Evolutionary conservation across 2,888 invertebrate species (phyloP), one percentile per base, ranked within the genome.

Genomic region (Eupithecia abbreviata): DNA sequence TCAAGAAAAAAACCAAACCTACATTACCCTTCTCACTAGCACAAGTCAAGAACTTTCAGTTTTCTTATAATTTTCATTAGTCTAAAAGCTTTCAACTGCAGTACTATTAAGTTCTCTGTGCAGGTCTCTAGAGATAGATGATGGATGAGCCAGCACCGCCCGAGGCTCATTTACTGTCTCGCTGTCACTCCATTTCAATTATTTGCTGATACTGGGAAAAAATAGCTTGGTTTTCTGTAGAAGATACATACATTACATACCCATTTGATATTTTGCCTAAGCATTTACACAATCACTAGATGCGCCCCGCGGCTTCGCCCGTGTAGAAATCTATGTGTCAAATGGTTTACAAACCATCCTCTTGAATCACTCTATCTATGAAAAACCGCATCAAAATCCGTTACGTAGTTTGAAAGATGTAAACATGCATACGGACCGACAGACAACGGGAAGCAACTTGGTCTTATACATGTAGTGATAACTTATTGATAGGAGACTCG

Each of bases 21-120:
- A n/a, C 55, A n/a, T 55, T 2, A 55, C 9, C 55, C 3, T 18
- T 18, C 7, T 9, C 55, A 58, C 55, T n/a, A 58, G n/a, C 6
- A 51, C 51, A 51, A 51, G 51, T 2, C 9, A 58, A 58, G 10
- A 69, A 47, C 47, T 49, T 69, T 30, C n/a, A 62, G 42, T 55
- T 10, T 42, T 51, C 68, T 43, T 62, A 62, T 66, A 68, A 67
- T 79, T 68, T 67, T 70, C 76, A 72, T 77, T 77, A 68, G 47
- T 70, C 68, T 76, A 55, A 78, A 79, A 81, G 78, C 78, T 76
- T 78, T 76, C 55, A n/a, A 18, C n/a, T 45, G 42, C 67, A 18
- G 66, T 15, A 66, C 66, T 42, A 15, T 66, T 68, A 9, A n/a
- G 67, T n/a, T n/a, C n/a, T 45, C 9, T 18, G 45, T 41, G 47